Evolutionary conservation across 2,113 vertebrate species (phyloP), one percentile per base, ranked within the genome.

Genomic region (Nesospiza acunhae): DNA sequence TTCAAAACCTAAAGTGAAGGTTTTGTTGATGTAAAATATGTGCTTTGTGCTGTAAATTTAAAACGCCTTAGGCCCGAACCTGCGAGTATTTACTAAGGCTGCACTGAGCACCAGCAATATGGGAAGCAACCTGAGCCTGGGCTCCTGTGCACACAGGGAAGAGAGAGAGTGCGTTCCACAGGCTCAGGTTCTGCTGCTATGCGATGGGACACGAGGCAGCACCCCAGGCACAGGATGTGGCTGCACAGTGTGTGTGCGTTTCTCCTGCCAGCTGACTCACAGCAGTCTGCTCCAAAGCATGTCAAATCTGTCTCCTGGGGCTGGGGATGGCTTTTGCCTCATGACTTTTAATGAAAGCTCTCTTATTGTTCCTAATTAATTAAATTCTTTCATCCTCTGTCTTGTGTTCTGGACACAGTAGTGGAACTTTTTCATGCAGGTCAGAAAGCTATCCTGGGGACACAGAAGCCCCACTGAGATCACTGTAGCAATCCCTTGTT

Each of bases 311-410:
- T 92, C 94, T 95, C 95, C 93, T 92, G 90, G 83, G 92, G 95
- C 85, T 84, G 88, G 64, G 89, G 86, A 84, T 0, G 9, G 80
- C 81, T 90, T 95, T 93, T 94, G 88, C 89, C 86, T 96, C 90
- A 52, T 97, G 93, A 93, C 73, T 95, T 93, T 67, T 74, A 95
- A 81, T 92, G 91, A 95, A 94, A 93, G 84, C 60, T 81, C 78
- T 87, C 76, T 90, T 77, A 81, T 89, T 97, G 93, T 90, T 92
- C 80, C 83, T 90, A 92, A 95, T 92, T 93, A 94, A 90, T 90
- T 88, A 70, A 87, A 84, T 77, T 93, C 59, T 96, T 94, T 92
- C 80, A 47, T 86, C 47, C 33, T 84, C 56, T 55, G 90, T 91
- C 62, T 88, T 92, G 64, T 74, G 35, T 81, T 87, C 80, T 89